Evolutionary conservation across 2,888 invertebrate genomes (phyloP), one percentile per base, ranked within the genome.

Genomic region (Caradrina kadenii): DNA sequence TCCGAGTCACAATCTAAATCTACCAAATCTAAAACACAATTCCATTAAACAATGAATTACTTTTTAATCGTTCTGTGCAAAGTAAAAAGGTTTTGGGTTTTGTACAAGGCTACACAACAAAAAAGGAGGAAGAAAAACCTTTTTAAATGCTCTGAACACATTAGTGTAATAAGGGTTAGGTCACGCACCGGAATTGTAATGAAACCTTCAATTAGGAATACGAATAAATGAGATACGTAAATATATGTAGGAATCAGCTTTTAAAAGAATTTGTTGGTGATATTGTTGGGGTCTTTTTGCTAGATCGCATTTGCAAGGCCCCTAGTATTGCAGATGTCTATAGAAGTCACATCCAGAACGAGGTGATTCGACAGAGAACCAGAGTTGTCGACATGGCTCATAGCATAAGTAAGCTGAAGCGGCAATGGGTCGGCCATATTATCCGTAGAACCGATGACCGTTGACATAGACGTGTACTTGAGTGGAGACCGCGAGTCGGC

Each of bases 111-210:
- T 58, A 58, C 19, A 53, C 49, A 71, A 66, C 63, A 69, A 63
- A 80, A 73, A 77, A 60, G 53, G 54, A 7, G 79, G 73, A 63
- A 64, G 68, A 60, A 71, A 73, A 73, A 76, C 74, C 79, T 80
- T 87, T 86, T 79, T 66, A 76, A 83, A 77, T 67, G 78, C 74
- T 82, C 88, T 86, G 84, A 89, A 89, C 84, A 88, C 91, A 91
- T 92, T 92, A 91, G 82, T 63, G 80, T 91, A 92, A 92, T 91
- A 87, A 87, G 87, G 86, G 73, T 72, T 62, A 85, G 88, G 89
- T 86, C 84, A 83, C 90, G 80, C 88, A 82, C 76, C 79, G 85
- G 83, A 86, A 84, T 82, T 60, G 79, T 79, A 72, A 80, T 80
- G 83, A 85, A 87, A 84, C 84, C 85, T 86, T 83, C 84, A 90